These are phyloP conservation scores for Sphyrna mokarran DNA, from an alignment of 2,113 vertebrate genomes.

Conservation along the genomic window DNA sequence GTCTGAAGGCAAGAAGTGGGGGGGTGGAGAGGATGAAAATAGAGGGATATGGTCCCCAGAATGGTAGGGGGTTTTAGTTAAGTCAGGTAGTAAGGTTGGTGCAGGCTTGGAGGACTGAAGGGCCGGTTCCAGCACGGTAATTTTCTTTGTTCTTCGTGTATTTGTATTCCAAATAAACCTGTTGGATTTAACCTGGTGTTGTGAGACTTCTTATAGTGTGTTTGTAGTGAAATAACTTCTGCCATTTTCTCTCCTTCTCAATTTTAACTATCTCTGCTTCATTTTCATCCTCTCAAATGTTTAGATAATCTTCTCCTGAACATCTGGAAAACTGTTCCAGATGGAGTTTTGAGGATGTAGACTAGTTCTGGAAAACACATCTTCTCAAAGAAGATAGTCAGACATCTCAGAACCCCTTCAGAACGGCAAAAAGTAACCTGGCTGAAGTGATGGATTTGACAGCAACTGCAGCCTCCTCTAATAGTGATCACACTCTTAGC, in stretches of 20 bases:
- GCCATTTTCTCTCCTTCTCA: not conserved
- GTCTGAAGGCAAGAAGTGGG: too few species aligned
- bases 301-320: not conserved
- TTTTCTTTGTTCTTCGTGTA: too few species aligned
- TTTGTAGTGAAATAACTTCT: not conserved
- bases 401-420: not conserved
- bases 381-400: not conserved
- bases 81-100: too few species aligned
- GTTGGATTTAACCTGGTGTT: too few species aligned
- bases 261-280: not conserved
- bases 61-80: too few species aligned
- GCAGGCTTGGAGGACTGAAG: too few species aligned
- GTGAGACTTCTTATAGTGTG: not conserved
- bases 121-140: too few species aligned
- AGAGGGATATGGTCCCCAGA: too few species aligned
- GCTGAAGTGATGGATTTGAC: not conserved
- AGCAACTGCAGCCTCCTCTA: not conserved
- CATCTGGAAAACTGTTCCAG: not conserved
- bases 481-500: not conserved
- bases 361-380: not conserved
- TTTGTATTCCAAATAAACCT: too few species aligned
- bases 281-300: not conserved
- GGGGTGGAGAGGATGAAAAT: too few species aligned
- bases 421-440: not conserved
- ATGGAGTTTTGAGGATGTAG: not conserved